A percentile compares a stretch with the other conserved stretches of the same genome.
These are phyloP conservation scores for Potamilus streckersoni DNA, from an alignment of 1,140 invertebrate species.

Conservation along the genomic window DNA sequence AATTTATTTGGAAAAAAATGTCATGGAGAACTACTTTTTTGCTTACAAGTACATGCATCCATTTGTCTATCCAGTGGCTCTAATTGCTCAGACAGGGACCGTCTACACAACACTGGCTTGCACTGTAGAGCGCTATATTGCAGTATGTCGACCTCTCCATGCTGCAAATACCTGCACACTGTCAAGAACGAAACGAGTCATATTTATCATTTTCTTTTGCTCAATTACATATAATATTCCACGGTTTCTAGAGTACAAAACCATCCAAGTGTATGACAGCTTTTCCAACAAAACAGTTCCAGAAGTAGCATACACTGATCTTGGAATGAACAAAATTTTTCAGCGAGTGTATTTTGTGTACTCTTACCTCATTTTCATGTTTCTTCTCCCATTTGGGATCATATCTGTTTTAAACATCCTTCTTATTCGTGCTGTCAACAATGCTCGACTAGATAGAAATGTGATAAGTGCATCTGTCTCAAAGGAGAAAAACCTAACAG, in stretches of 20 bases:
- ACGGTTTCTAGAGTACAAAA: slow-evolving; percentile 67
- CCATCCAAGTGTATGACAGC: slow-evolving; percentile 16
- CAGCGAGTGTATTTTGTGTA: slow-evolving; percentile 76
- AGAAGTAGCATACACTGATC: slow-evolving; percentile 21
- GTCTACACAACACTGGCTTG: slow-evolving; percentile 86
- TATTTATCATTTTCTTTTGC: slow-evolving; percentile 74
- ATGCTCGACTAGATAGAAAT: slow-evolving; percentile 69
- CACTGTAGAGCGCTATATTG: slow-evolving; percentile 82
- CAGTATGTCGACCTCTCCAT: slow-evolving; percentile 81
- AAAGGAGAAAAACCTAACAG: slow-evolving; percentile 79
- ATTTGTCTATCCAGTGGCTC: slow-evolving; percentile 73
- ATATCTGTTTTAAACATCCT: slow-evolving; percentile 80
- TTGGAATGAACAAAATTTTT: slow-evolving; percentile 28
- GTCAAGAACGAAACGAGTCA: slow-evolving; percentile 72
- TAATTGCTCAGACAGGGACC: slow-evolving; percentile 83
- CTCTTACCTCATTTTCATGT: slow-evolving; percentile 75
- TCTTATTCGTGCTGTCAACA: slow-evolving; percentile 77
- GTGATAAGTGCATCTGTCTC: slow-evolving; percentile 56
- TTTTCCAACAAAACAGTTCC: slow-evolving; percentile 33
- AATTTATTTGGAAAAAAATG: slow-evolving; percentile 84
- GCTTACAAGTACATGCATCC: slow-evolving; percentile 70
- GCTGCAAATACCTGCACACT: slow-evolving; percentile 83
- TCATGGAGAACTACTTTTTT: slow-evolving; percentile 76
- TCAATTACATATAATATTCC: slow-evolving; percentile 77
- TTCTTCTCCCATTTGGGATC: slow-evolving; percentile 75